Conservation (phyloP, 2,113 vertebrate genomes). For the Tursiops truncatus region DNA sequence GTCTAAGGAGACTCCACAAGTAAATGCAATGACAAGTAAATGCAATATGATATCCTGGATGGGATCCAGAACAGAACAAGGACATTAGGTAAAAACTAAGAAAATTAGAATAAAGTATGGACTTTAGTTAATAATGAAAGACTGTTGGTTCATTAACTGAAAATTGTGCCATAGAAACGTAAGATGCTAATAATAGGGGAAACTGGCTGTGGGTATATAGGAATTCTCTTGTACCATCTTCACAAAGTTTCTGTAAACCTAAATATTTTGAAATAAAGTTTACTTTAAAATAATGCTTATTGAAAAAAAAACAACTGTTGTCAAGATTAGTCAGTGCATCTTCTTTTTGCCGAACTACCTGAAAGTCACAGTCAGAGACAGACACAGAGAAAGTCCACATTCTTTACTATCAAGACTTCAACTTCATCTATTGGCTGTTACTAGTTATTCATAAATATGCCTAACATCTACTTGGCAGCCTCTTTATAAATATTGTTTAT, state of each 20-base stretch:
- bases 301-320: not conserved
- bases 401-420: not conserved
- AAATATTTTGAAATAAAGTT: not conserved
- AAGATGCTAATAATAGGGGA: not conserved
- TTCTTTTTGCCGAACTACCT: not conserved
- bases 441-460: not conserved
- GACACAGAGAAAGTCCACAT: not conserved
- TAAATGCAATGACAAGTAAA: not conserved
- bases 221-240: not conserved
- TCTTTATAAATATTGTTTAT: not conserved
- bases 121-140: not conserved
- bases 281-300: not conserved
- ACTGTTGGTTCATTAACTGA: not conserved
- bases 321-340: not conserved
- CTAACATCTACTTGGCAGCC: not conserved
- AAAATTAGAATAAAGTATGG: not conserved
- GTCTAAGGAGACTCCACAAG: not conserved
- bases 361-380: not conserved
- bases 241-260: not conserved
- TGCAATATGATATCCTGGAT: not conserved
- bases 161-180: not conserved
- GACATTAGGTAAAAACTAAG: not conserved
- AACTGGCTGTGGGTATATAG: not conserved
- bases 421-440: not conserved
- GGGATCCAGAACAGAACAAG: not conserved